Conservation (phyloP, 2,113 vertebrate species). For the Cercocebus atys region DNA sequence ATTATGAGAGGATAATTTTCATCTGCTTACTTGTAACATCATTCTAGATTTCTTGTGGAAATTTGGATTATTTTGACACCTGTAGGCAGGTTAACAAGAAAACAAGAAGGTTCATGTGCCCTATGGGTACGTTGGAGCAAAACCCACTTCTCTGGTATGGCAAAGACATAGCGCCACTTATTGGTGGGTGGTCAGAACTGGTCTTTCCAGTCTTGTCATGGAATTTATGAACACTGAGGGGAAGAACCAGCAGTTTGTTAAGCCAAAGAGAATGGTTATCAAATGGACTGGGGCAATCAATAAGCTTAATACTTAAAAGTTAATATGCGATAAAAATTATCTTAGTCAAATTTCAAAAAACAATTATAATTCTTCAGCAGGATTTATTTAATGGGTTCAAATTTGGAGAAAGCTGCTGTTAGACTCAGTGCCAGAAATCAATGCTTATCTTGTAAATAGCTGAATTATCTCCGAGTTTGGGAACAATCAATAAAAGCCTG, state of each 20-base stretch:
- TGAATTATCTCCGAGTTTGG: slow-evolving; percentile 60
- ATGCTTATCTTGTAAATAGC: slow-evolving; percentile 65
- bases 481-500: slow-evolving; percentile 65
- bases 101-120: not conserved
- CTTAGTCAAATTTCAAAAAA: slow-evolving; percentile 45
- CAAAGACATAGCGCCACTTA: not conserved
- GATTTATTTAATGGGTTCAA: slow-evolving; percentile 48
- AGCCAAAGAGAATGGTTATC: not conserved
- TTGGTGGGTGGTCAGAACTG: not conserved
- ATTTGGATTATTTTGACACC: slow-evolving; percentile 60
- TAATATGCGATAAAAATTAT: slow-evolving; percentile 32
- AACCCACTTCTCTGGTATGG: not conserved
- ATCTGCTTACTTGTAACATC: slow-evolving; percentile 62
- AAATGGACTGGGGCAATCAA: not conserved
- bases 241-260: not conserved
- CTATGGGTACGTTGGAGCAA: not conserved
- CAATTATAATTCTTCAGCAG: slow-evolving; percentile 45
- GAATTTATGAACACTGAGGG: not conserved
- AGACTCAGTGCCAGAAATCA: slow-evolving; percentile 45
- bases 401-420: slow-evolving; percentile 3
- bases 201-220: not conserved
- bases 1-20: slow-evolving; percentile 53
- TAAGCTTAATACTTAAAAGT: not conserved
- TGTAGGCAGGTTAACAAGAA: slow-evolving; percentile 25
- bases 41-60: slow-evolving; percentile 14